Conservation (phyloP, 2,113 vertebrate species). For the Malaclemys terrapin region DNA sequence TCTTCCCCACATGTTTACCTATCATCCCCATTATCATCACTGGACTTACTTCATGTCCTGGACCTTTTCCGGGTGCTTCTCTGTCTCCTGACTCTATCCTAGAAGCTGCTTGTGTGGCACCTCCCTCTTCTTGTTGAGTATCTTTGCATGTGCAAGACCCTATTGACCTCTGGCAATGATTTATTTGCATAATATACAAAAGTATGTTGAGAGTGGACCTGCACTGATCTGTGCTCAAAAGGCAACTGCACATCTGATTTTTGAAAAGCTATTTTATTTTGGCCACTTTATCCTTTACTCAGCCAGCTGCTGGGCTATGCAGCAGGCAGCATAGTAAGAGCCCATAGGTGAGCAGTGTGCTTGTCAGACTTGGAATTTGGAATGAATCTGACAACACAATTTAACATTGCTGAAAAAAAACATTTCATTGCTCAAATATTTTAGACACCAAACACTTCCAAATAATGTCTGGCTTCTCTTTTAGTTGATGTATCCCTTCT, state of each 20-base stretch:
- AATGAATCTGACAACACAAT: constrained; percentile 23
- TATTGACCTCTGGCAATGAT: not conserved
- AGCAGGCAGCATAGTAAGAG: not conserved
- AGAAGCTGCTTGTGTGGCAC: not conserved
- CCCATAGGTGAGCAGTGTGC: constrained; percentile 33
- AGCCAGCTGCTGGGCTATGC: not conserved
- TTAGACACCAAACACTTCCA: constrained; percentile 49
- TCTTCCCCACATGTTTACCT: not conserved
- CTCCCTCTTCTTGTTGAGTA: not conserved
- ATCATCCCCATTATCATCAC: not conserved
- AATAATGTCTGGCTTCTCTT: constrained; percentile 55
- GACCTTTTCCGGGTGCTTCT: not conserved
- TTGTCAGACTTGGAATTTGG: constrained; percentile 53
- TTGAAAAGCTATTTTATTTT: not conserved
- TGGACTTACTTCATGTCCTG: not conserved
- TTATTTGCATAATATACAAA: not conserved
- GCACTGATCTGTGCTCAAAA: not conserved
- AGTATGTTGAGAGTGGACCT: not conserved
- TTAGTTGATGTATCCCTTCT: not conserved
- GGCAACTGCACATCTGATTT: not conserved
- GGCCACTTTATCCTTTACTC: not conserved
- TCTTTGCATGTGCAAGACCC: not conserved
- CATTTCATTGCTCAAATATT: constrained; percentile 29
- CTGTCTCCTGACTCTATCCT: not conserved
- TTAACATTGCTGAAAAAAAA: constrained; percentile 10